Evolutionary conservation across 2,113 vertebrate genomes (phyloP).

Genomic region (Fulmarus glacialis): DNA sequence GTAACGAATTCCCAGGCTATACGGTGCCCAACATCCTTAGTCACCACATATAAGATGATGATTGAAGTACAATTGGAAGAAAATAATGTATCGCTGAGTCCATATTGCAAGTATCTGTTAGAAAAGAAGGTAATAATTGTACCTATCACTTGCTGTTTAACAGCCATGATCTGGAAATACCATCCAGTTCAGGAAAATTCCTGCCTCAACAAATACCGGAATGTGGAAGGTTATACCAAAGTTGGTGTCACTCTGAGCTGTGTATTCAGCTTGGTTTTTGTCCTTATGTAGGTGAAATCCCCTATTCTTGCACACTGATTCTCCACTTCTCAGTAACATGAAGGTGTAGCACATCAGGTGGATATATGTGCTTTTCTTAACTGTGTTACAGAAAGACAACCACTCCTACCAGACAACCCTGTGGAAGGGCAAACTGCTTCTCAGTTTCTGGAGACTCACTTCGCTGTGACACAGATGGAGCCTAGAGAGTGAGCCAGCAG

Average conservation of each 20-base stretch:
- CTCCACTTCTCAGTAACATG: not conserved
- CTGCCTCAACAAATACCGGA: not conserved
- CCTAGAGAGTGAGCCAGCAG: not conserved
- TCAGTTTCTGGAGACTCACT: not conserved
- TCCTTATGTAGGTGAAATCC: not conserved
- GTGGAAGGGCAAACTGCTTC: not conserved
- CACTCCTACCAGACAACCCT: not conserved
- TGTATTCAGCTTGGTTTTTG: not conserved
- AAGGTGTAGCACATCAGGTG: not conserved
- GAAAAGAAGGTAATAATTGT: conserved; percentile 3
- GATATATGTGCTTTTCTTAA: not conserved
- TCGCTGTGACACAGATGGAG: not conserved
- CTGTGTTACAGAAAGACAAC: not conserved
- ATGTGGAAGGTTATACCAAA: not conserved
- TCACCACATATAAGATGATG: conserved; percentile 35
- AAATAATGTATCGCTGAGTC: conserved; percentile 6
- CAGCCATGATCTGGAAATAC: not conserved
- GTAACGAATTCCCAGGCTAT: conserved; percentile 77
- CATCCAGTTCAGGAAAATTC: not conserved
- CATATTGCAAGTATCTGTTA: conserved; percentile 74
- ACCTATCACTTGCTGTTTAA: not conserved
- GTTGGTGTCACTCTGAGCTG: not conserved
- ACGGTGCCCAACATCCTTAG: conserved; percentile 65
- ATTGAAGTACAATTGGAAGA: conserved; percentile 12
- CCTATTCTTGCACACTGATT: not conserved